Conservation (phyloP, 2,888 invertebrate species). For the Clivina fossor region DNA sequence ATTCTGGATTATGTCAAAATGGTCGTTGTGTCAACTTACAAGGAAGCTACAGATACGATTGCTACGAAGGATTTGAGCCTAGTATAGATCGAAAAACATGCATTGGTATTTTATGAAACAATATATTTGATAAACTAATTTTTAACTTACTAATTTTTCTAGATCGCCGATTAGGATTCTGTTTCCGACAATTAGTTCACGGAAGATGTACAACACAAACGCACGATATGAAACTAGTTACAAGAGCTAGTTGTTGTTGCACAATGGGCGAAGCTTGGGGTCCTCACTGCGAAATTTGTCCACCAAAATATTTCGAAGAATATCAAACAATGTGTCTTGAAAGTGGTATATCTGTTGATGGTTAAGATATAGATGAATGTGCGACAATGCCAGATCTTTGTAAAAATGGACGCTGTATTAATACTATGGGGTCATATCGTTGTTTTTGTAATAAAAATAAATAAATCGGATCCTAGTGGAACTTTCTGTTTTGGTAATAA, state of each 20-base stretch:
- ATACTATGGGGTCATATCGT: constrained; percentile 81
- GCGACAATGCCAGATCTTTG: constrained; percentile 77
- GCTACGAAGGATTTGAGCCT: constrained; percentile 73
- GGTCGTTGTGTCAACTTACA: constrained; percentile 78
- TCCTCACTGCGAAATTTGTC: constrained; percentile 76
- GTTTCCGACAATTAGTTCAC: constrained; percentile 67
- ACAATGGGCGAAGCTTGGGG: constrained; percentile 86
- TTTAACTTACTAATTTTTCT: constrained; percentile 35
- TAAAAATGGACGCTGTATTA: constrained; percentile 78
- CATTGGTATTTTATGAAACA: too few species aligned
- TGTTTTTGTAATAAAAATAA: constrained; percentile 79
- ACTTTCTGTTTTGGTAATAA: constrained; percentile 70
- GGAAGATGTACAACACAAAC: constrained; percentile 62
- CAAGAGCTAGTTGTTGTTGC: constrained; percentile 79
- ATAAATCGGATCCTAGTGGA: constrained; percentile 66
- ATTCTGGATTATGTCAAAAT: constrained; percentile 67
- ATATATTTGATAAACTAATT: too few species aligned
- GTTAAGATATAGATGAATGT: constrained; percentile 86
- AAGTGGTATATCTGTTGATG: constrained; percentile 67
- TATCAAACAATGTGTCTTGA: constrained; percentile 75
- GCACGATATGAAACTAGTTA: constrained; percentile 56
- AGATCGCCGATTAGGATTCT: constrained; percentile 75
- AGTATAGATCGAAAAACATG: constrained; percentile 74
- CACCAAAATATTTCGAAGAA: constrained; percentile 67
- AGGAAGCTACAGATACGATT: constrained; percentile 77